Evolutionary conservation across 2,797 vertebrate genomes (phyloP).

Genomic region (Aeoliscus strigatus): DNA sequence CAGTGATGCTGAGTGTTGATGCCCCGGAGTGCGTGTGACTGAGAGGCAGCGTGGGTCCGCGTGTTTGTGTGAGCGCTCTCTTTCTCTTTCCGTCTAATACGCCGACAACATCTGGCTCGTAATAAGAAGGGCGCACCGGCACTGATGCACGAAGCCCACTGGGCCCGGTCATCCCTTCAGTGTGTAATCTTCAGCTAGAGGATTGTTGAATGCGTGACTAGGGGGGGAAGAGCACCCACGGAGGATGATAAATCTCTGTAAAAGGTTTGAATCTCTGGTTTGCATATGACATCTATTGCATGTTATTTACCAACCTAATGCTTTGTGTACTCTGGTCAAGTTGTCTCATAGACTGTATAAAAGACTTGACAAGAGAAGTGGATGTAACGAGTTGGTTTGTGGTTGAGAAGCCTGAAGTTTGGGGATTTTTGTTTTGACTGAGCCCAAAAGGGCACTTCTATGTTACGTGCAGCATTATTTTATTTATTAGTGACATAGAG

Average conservation of each 20-base stretch:
- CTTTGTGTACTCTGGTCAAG: too few species aligned
- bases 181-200: constrained; percentile 42
- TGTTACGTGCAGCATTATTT: too few species aligned
- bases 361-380: too few species aligned
- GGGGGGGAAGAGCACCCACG: constrained; percentile 9
- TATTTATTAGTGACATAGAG: too few species aligned
- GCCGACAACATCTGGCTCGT: constrained; percentile 46
- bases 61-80: constrained; percentile 9
- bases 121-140: constrained; percentile 30
- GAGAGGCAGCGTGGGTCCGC: constrained; percentile 1
- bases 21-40: constrained; percentile 1
- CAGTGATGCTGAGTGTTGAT: too few species aligned
- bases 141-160: constrained; percentile 27
- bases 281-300: background rate
- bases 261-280: constrained; percentile 24
- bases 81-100: too few species aligned
- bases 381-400: too few species aligned
- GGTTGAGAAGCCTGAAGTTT: too few species aligned
- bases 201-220: constrained; percentile 32
- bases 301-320: too few species aligned
- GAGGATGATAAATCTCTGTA: constrained; percentile 29
- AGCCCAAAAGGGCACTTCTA: too few species aligned
- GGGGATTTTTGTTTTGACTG: too few species aligned
- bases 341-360: too few species aligned
- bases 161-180: constrained; percentile 28